phyloP scores from a whole-genome alignment of 2,797 vertebrate species.

The Xyrichtys novacula region DNA sequence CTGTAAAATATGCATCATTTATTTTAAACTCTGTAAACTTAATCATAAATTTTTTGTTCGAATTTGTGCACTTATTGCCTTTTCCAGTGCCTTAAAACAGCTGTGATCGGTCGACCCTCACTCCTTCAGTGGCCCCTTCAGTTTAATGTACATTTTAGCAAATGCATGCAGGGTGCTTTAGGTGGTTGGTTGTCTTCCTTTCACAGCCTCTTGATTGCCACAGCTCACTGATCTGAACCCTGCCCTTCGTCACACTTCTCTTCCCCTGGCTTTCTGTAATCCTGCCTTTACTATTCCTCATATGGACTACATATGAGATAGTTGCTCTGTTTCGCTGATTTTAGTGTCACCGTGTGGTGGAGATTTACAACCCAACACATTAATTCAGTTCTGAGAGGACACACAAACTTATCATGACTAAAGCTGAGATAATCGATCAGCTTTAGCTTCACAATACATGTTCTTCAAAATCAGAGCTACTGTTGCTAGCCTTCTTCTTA shows the following conservation, averaged over 20 bases:
- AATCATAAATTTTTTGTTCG: no score
- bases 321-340: neutral
- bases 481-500: constrained; percentile 14
- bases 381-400: constrained; percentile 22
- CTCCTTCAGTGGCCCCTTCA: neutral
- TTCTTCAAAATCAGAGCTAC: constrained; percentile 16
- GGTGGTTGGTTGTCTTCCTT: neutral
- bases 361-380: constrained; percentile 4
- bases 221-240: constrained; percentile 16
- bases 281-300: constrained; percentile 9
- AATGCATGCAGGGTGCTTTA: neutral
- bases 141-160: neutral
- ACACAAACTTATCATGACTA: constrained; percentile 23
- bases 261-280: neutral
- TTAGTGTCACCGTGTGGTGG: neutral
- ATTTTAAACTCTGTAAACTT: no score
- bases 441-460: constrained; percentile 25
- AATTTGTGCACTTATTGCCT: no score
- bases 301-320: neutral
- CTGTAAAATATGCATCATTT: no score
- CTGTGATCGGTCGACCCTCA: neutral
- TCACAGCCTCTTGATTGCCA: neutral
- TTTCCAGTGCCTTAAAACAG: neutral
- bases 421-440: constrained; percentile 16
- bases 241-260: neutral